phyloP scores from a whole-genome alignment of 2,797 vertebrate genomes.

The Danio choprae region DNA sequence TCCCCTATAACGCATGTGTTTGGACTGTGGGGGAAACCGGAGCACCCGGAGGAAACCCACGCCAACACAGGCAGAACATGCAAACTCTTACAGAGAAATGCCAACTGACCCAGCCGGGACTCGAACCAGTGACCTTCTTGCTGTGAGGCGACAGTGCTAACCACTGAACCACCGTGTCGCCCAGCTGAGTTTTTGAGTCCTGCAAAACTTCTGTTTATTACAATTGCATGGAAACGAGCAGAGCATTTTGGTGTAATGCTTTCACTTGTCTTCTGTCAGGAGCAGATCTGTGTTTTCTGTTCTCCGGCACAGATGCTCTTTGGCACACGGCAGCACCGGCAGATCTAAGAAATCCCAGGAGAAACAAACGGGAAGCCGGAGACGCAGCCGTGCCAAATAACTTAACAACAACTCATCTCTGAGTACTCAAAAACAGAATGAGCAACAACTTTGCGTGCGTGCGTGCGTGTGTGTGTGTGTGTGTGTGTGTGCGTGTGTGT shows the following conservation, averaged over 20 bases:
- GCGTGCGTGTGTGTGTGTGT: no score
- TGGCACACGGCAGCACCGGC: slow-evolving; percentile 28
- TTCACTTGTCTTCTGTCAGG: slow-evolving; percentile 2
- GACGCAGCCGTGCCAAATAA: slow-evolving; percentile 16
- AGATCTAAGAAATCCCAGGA: slow-evolving; percentile 39
- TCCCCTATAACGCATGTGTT: no score
- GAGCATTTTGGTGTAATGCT: neutral
- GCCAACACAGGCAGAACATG: no score
- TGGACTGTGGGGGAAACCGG: no score
- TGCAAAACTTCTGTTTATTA: neutral
- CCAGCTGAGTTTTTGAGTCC: neutral
- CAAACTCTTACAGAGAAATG: no score
- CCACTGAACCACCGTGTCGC: no score
- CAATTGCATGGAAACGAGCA: slow-evolving; percentile 10
- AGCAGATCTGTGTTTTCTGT: slow-evolving; percentile 16
- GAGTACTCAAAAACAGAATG: neutral
- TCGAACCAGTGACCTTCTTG: no score
- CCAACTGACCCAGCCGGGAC: no score
- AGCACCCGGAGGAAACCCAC: no score
- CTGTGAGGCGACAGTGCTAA: no score
- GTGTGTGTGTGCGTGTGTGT: no score
- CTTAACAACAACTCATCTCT: neutral
- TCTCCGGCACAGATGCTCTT: slow-evolving; percentile 32
- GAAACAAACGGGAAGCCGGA: slow-evolving; percentile 42
- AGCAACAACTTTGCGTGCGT: no score